These are phyloP conservation scores for Crocodylus rhombifer DNA, from an alignment of 2,797 vertebrate species.

Conservation along the genomic window DNA sequence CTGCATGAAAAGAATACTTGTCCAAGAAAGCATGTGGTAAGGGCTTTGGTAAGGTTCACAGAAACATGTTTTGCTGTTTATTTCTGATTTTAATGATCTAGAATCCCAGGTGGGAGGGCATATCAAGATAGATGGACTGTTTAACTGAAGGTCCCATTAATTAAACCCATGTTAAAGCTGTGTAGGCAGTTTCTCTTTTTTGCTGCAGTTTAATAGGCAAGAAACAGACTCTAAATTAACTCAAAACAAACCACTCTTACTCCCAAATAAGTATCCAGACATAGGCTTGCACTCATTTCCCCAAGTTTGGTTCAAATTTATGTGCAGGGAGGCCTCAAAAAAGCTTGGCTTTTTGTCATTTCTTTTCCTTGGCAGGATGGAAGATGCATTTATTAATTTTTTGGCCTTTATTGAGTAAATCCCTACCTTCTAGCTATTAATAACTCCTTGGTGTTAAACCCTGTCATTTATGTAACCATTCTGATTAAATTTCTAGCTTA, in stretches of 20 bases:
- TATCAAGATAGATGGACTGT: slow-evolving; percentile 27
- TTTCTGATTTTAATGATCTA: slow-evolving; percentile 14
- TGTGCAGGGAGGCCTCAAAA: slow-evolving; percentile 62
- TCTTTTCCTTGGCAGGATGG: slow-evolving; percentile 70
- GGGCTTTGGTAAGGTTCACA: background rate
- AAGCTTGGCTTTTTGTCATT: slow-evolving; percentile 70
- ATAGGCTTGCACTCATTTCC: slow-evolving; percentile 61
- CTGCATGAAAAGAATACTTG: background rate
- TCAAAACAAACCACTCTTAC: slow-evolving; percentile 41
- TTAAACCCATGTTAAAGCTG: slow-evolving; percentile 21
- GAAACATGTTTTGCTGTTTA: background rate
- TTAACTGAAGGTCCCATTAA: slow-evolving; percentile 42
- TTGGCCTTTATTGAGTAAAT: slow-evolving; percentile 70
- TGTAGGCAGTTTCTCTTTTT: slow-evolving; percentile 61
- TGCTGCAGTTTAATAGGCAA: slow-evolving; percentile 63
- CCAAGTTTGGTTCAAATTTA: slow-evolving; percentile 58
- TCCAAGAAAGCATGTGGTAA: background rate
- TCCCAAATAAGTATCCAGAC: slow-evolving; percentile 20
- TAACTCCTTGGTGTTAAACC: slow-evolving; percentile 35
- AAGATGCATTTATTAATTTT: slow-evolving; percentile 71
- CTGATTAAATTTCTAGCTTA: slow-evolving; percentile 28
- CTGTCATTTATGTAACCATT: background rate
- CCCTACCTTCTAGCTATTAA: slow-evolving; percentile 60
- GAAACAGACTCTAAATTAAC: slow-evolving; percentile 53
- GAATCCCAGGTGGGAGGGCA: background rate